A percentile compares a stretch with the other conserved stretches of the same genome.
These are phyloP conservation scores for Heterotis niloticus DNA, from an alignment of 2,113 vertebrate genomes.

Conservation along the genomic window DNA sequence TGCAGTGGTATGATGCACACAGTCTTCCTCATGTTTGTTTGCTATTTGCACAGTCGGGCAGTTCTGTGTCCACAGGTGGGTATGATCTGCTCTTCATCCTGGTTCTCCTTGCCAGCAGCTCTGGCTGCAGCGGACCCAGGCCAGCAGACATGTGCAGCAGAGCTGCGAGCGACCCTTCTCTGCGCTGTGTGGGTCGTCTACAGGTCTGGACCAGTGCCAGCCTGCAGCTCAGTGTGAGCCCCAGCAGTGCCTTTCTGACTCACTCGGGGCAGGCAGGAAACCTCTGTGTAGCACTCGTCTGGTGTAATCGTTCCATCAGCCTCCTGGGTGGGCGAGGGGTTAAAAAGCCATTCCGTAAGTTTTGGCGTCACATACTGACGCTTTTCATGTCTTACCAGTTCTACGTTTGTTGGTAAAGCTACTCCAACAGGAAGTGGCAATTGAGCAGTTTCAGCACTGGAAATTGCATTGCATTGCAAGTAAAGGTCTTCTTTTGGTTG, in stretches of 20 bases:
- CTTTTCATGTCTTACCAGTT: background rate
- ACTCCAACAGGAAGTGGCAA: background rate
- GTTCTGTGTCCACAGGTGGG: background rate
- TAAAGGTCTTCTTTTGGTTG: background rate
- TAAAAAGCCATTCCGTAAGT: background rate
- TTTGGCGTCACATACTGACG: background rate
- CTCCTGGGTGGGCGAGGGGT: constrained; percentile 8
- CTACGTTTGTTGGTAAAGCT: background rate
- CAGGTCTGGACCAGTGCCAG: background rate
- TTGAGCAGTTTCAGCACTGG: background rate
- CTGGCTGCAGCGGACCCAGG: background rate
- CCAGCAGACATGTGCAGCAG: background rate
- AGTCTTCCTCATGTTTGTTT: background rate
- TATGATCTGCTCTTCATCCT: background rate
- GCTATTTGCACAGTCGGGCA: background rate
- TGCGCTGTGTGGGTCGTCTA: background rate
- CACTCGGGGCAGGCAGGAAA: constrained; percentile 9
- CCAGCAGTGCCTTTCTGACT: background rate
- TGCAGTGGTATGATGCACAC: background rate
- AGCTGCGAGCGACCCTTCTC: background rate
- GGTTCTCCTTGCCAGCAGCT: background rate
- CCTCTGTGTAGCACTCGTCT: background rate
- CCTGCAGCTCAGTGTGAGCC: background rate
- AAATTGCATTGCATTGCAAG: background rate
- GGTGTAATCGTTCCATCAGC: background rate